Percentiles rank a stretch among this genome's conserved stretches.
phyloP scores from a whole-genome alignment of 2,797 vertebrate genomes.

The Danio choprae region DNA sequence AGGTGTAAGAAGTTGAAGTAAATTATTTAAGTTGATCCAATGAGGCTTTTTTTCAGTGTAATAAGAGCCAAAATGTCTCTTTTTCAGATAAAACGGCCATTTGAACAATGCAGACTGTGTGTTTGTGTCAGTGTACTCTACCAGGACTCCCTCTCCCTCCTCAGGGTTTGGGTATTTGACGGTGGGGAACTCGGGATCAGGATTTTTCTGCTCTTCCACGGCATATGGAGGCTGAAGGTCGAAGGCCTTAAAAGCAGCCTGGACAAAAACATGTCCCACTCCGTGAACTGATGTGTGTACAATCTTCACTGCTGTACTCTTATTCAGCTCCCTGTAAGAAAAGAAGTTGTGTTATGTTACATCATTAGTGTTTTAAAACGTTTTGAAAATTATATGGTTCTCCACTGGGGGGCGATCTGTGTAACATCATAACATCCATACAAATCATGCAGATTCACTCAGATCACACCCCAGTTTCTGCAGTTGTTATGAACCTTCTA shows the following conservation, averaged over 20 bases:
- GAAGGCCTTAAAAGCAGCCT: slow-evolving; percentile 90
- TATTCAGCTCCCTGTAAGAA: slow-evolving; percentile 86
- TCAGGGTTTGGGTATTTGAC: slow-evolving; percentile 98
- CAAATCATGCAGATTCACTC: too few species aligned
- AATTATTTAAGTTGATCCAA: too few species aligned
- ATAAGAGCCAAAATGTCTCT: background rate
- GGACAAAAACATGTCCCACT: slow-evolving; percentile 92
- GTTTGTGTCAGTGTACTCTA: slow-evolving; percentile 63
- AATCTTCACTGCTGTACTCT: slow-evolving; percentile 86
- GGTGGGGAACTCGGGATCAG: slow-evolving; percentile 95
- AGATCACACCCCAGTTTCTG: too few species aligned
- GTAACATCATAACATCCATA: too few species aligned
- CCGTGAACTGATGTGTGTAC: slow-evolving; percentile 98
- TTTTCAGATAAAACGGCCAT: too few species aligned
- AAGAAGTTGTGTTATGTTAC: background rate
- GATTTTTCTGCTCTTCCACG: slow-evolving; percentile 93
- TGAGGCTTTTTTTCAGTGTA: too few species aligned
- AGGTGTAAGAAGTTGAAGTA: too few species aligned
- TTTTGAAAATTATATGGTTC: too few species aligned
- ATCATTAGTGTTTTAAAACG: too few species aligned
- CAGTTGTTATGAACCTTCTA: too few species aligned
- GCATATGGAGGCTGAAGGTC: slow-evolving; percentile 87
- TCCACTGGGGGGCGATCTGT: too few species aligned
- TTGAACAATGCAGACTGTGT: background rate
- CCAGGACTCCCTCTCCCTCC: slow-evolving; percentile 96